Conservation (phyloP, 2,113 vertebrate species). For the Nettapus auritus region DNA sequence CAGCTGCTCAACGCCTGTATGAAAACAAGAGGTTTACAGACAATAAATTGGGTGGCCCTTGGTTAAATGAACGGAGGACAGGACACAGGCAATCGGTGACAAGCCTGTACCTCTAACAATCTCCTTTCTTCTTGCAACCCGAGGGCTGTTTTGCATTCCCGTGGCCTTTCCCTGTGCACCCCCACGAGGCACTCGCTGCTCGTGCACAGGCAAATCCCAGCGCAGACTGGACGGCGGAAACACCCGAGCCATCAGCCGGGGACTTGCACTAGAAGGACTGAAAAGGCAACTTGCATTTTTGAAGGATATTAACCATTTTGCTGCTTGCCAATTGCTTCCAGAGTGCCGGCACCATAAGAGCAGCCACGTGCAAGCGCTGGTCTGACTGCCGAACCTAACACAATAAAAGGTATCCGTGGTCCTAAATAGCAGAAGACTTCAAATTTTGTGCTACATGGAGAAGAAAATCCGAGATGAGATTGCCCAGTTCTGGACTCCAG, state of each 20-base stretch:
- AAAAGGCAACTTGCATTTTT: neutral
- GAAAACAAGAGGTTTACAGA: neutral
- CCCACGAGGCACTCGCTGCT: too few relatives aligned
- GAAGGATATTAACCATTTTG: neutral
- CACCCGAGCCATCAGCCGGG: neutral
- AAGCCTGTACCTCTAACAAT: neutral
- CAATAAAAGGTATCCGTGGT: rapidly evolving
- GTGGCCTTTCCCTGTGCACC: rapidly evolving
- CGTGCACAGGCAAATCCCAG: neutral
- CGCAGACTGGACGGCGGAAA: neutral
- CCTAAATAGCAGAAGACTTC: neutral
- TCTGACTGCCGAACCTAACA: neutral
- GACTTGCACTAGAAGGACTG: neutral
- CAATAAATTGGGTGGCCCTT: neutral
- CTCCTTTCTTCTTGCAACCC: neutral
- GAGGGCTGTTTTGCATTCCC: neutral
- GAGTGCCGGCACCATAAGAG: neutral
- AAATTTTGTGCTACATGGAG: neutral
- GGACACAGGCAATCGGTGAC: neutral
- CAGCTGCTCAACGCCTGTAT: neutral
- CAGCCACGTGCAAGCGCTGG: neutral
- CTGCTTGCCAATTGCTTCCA: neutral
- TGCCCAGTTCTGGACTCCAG: neutral
- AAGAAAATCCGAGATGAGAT: neutral
- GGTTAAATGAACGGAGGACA: neutral